Evolutionary conservation across 2,113 vertebrate species (phyloP), one percentile per base, ranked within the genome.

Genomic region (Eupsittula cactorum): DNA sequence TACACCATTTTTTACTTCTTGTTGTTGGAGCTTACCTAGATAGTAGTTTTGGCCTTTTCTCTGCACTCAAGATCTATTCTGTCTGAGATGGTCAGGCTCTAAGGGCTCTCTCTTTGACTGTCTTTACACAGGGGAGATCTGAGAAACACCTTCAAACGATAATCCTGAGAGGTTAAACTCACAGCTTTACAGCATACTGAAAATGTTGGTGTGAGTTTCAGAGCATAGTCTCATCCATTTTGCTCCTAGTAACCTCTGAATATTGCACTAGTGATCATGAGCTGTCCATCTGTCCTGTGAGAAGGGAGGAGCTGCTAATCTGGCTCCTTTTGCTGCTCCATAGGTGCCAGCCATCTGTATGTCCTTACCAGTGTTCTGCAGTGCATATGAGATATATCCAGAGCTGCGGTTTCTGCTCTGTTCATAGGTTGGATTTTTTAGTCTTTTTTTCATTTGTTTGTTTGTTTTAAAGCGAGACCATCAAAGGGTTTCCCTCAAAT

Each of bases 1-100:
- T 28, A 27, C 33, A 55, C 0, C 0, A 0, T 6, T 41, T 50
- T 46, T 57, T 55, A 24, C 21, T 76, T 53, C 8, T 49, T 69
- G 21, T 4, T 67, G 35, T 33, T 47, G 46, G 35, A 67, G 23
- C 3, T 77, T 42, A 63, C 39, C 39, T 35, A 28, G 53, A 4
- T 16, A 62, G n/a, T 23, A 20, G 41, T 63, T 89, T 65, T 68
- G 14, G 20, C 31, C n/a, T 86, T 75, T 35, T 33, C 17, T 81
- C 9, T 83, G 64, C 16, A 6, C 41, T 65, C 2, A 0, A 11
- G 11, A 46, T 44, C 37, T 70, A 3, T 64, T 69, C 28, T 55
- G 0, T 46, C 25, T 46, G 46, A 31, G 39, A 24, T 17, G 27
- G 11, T 42, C 25, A 46, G 52, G 24, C 39, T 52, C 49, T 23